A percentile compares a stretch with the other conserved stretches of the same genome.
phyloP scores from a whole-genome alignment of 2,113 vertebrate species.

The Archilochus colubris region DNA sequence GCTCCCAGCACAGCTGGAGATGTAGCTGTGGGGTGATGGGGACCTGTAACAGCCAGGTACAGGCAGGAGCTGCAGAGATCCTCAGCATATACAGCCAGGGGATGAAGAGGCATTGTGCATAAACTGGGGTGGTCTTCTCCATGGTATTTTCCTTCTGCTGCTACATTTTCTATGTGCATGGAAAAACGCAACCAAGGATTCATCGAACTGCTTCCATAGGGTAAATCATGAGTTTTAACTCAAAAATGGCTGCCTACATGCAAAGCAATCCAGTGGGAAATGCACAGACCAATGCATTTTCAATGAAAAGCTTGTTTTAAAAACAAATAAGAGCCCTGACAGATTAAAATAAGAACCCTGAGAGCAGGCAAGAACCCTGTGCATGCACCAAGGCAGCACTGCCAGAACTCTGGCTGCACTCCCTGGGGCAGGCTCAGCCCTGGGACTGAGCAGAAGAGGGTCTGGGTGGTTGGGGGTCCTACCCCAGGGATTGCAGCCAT shows the following conservation, averaged over 20 bases:
- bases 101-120: background rate
- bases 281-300: conserved; percentile 49
- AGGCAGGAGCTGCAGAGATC: background rate
- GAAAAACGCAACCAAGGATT: background rate
- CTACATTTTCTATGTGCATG: background rate
- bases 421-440: background rate
- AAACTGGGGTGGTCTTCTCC: background rate
- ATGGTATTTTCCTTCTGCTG: background rate
- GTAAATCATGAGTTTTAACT: conserved; percentile 64
- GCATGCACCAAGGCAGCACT: background rate
- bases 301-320: conserved; percentile 50
- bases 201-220: conserved; percentile 41
- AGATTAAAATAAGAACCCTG: conserved; percentile 24
- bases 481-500: background rate
- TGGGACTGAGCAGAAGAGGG: background rate
- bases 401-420: background rate
- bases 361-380: background rate
- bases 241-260: conserved; percentile 49
- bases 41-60: background rate
- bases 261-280: conserved; percentile 66
- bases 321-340: conserved; percentile 25
- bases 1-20: background rate
- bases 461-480: background rate
- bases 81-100: background rate
- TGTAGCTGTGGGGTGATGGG: background rate